Base-by-base conservation (phyloP, 2,888 invertebrate species). In the Catotricha subobsoleta region DNA sequence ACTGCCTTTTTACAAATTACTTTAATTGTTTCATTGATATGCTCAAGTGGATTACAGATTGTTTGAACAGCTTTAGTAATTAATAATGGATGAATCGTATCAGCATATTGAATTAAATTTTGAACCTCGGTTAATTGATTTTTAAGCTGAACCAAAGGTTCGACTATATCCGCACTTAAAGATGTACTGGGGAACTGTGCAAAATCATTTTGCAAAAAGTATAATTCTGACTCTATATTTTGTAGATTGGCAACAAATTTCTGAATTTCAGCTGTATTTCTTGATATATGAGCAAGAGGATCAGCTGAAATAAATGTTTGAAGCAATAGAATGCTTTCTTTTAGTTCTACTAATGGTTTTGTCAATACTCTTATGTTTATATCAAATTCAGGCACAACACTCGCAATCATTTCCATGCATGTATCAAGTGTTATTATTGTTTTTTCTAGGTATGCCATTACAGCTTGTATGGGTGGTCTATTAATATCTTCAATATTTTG, bases 211-310 rank as follows among this genome's bases (percentile, higher is more conserved):
- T 16, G 16, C 3, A 25, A 23, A 21, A 36, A 37, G 20, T 33
- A 42, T 29, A 38, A n/a, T 31, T 42, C 27, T 1, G 37, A 38
- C 21, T 42, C 38, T 20, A 42, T 29, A 27, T 42, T 28, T 23
- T 31, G 31, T 15, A 31, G n/a, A 20, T 20, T 13, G 19, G 38
- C 28, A 19, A 40, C 28, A 13, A 34, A 40, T 2, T 12, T n/a
- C 34, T 40, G 34, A 34, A 40, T 33, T 15, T 40, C 40, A 12
- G 25, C 16, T n/a, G 19, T 25, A 27, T 18, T 40, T 18, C 34
- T n/a, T 29, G 39, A 29, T 7, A 39, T 16, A 8, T 37, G 3
- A 27, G 25, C 10, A 10, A 37, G 13, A 27, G 37, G 25, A 27
- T 37, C 16, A 27, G 8, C 15, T 8, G 16, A 25, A 18, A 25